These are phyloP conservation scores for Capra hircus DNA, from an alignment of 2,113 vertebrate genomes.

Conservation along the genomic window DNA sequence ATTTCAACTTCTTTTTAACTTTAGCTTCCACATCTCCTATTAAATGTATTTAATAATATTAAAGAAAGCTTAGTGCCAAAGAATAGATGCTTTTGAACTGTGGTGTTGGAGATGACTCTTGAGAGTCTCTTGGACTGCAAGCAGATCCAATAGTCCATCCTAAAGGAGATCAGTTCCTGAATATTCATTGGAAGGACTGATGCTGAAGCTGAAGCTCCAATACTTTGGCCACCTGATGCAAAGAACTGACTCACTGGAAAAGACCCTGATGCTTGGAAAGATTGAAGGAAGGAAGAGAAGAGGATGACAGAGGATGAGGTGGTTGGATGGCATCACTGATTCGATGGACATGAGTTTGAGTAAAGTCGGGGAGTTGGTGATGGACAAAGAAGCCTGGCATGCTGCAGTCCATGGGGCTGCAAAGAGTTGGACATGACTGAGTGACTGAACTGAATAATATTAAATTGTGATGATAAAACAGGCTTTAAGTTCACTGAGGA, in stretches of 20 bases:
- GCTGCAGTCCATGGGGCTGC: not conserved
- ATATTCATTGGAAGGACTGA: not conserved
- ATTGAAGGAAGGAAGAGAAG: not conserved
- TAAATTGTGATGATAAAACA: not conserved
- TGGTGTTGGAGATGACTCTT: not conserved
- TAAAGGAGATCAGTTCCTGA: not conserved
- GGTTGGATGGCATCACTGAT: not conserved
- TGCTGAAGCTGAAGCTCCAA: not conserved
- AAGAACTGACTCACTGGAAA: not conserved
- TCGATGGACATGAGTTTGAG: not conserved
- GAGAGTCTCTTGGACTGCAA: not conserved
- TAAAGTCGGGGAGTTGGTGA: not conserved
- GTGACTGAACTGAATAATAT: not conserved
- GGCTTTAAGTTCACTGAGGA: not conserved
- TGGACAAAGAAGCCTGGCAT: not conserved
- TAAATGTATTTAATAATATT: slow-evolving; percentile 18
- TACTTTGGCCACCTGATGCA: not conserved
- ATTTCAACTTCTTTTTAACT: not conserved
- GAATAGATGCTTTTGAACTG: not conserved
- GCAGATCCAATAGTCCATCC: not conserved
- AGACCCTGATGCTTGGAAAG: not conserved
- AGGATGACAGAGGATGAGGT: not conserved
- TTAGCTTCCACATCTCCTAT: not conserved
- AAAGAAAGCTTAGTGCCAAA: not conserved
- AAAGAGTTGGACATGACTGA: not conserved